Evolutionary conservation across 2,888 invertebrate species (phyloP).

Genomic region (Geophilus truncorum): DNA sequence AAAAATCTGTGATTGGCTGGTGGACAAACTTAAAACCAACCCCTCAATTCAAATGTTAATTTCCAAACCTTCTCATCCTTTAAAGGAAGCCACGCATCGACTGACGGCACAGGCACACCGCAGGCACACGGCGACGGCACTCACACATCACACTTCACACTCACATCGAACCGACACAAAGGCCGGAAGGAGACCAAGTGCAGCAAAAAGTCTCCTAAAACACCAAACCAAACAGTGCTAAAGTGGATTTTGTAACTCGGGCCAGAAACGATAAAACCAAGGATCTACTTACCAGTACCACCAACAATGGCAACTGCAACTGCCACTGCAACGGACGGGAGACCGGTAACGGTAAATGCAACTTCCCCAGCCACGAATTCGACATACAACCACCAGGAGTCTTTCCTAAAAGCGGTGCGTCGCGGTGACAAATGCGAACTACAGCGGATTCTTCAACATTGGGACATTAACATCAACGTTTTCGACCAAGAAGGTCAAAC

Average conservation of each 20-base stretch:
- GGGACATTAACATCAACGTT: constrained; percentile 48
- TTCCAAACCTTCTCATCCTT: not conserved
- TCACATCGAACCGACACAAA: too few species aligned
- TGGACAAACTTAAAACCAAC: not conserved
- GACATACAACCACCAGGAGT: constrained; percentile 41
- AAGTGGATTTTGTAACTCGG: not conserved
- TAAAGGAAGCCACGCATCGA: not conserved
- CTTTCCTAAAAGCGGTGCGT: constrained; percentile 47
- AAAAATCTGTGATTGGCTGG: not conserved
- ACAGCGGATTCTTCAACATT: constrained; percentile 45
- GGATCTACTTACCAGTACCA: too few species aligned
- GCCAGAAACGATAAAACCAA: too few species aligned
- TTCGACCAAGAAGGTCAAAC: constrained; percentile 50
- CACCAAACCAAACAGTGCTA: not conserved
- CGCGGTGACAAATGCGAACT: constrained; percentile 46
- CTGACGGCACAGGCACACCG: not conserved
- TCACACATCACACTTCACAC: not conserved
- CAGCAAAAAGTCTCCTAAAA: not conserved
- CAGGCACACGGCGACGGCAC: too few species aligned
- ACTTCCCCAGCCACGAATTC: not conserved
- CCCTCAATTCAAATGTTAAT: constrained; percentile 15
- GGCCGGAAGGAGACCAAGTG: not conserved
- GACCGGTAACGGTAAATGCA: not conserved
- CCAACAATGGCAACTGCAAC: constrained; percentile 3
- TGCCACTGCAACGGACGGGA: not conserved